A percentile compares a stretch with the other conserved stretches of the same genome.
Evolutionary conservation across 2,113 vertebrate genomes (phyloP).

Genomic region (Caracal caracal): DNA sequence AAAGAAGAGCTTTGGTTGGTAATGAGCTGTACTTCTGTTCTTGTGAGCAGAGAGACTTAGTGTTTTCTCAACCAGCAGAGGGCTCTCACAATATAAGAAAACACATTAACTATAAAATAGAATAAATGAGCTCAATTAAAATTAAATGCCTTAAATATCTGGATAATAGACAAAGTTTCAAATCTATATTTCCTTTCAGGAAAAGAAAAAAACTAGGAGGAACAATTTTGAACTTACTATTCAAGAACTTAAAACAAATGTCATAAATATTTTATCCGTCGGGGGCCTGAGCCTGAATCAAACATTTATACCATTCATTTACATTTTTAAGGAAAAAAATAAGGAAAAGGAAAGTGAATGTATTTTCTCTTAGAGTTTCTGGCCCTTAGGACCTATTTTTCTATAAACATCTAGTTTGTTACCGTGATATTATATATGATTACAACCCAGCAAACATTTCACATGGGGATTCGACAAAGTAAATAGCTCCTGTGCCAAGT

Average conservation of each 20-base stretch:
- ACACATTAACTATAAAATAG: not conserved
- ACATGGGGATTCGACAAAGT: not conserved
- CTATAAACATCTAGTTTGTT: constrained; percentile 22
- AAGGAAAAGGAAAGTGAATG: not conserved
- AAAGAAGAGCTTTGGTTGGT: not conserved
- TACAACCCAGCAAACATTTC: not conserved
- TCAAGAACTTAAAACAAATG: not conserved
- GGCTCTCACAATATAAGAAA: constrained; percentile 62
- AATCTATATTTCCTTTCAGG: not conserved
- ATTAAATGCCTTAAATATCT: not conserved
- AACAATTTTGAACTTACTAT: constrained; percentile 15
- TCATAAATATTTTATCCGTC: not conserved
- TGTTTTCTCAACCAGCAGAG: constrained; percentile 63
- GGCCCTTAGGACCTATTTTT: not conserved
- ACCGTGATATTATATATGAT: not conserved
- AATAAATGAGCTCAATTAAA: not conserved
- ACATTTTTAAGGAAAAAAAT: not conserved
- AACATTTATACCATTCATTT: not conserved
- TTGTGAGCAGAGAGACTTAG: not conserved
- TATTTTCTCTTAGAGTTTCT: constrained; percentile 43
- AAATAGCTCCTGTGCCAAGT: not conserved
- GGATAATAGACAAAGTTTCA: not conserved
- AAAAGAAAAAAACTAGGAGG: not conserved
- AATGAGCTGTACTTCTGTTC: not conserved
- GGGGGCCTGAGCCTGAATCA: not conserved